These are phyloP conservation scores for Etheostoma nigrum DNA, from an alignment of 2,797 vertebrate genomes.

Conservation along the genomic window DNA sequence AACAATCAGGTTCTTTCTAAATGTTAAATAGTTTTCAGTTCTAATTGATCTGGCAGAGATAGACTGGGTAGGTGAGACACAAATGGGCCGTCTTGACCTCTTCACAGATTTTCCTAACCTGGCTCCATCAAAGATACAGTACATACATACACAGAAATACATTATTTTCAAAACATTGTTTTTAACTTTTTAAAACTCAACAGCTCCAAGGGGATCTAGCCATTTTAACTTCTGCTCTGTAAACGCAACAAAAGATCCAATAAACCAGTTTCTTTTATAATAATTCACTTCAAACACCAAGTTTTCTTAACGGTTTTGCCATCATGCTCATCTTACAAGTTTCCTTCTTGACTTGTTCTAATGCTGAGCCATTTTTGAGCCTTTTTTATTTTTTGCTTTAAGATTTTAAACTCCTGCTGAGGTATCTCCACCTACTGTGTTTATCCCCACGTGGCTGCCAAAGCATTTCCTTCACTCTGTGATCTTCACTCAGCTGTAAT, in stretches of 20 bases:
- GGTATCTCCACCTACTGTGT: constrained; percentile 48
- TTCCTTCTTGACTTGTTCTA: constrained; percentile 17
- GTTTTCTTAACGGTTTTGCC: constrained; percentile 16
- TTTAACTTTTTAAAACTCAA: too few species aligned
- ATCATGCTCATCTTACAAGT: constrained; percentile 16
- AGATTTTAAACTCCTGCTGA: constrained; percentile 50
- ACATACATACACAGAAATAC: too few species aligned
- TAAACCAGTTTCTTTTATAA: constrained; percentile 31
- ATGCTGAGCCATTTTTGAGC: constrained; percentile 21
- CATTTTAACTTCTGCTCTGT: constrained; percentile 6
- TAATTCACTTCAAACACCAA: constrained; percentile 32
- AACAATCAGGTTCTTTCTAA: too few species aligned
- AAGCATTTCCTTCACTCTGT: constrained; percentile 38
- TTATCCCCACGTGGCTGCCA: constrained; percentile 26
- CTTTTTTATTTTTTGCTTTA: constrained; percentile 27
- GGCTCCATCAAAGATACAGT: too few species aligned
- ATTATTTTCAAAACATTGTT: too few species aligned
- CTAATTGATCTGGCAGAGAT: too few species aligned
- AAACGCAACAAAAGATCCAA: constrained; percentile 33
- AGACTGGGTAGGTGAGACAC: too few species aligned
- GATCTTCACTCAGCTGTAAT: constrained; percentile 32
- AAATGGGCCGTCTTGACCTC: too few species aligned
- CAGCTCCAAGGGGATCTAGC: not conserved
- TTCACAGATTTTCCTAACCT: too few species aligned
- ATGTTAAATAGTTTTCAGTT: too few species aligned